Conservation (phyloP, 1,140 invertebrate species). For the Zaprionus tsacasi region DNA sequence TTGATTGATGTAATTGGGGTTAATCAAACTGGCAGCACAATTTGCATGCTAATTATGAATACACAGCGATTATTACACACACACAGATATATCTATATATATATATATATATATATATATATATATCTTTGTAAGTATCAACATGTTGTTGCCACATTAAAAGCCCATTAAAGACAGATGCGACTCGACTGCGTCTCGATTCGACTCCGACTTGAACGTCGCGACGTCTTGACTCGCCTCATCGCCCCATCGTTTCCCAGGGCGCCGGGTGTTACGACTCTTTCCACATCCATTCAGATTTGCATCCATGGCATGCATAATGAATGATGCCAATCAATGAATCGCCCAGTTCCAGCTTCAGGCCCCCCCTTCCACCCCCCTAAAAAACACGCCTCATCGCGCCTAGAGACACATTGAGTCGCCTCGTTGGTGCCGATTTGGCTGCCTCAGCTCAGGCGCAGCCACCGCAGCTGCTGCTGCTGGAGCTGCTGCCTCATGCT, state of each 20-base stretch:
- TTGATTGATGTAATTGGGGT: conserved; percentile 66
- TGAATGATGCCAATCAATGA: conserved; percentile 69
- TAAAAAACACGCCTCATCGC: conserved; percentile 17
- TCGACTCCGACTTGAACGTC: neutral
- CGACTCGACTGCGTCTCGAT: conserved; percentile 5
- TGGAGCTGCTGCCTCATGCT: conserved; percentile 11
- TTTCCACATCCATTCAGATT: conserved; percentile 64
- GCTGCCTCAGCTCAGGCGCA: conserved; percentile 5
- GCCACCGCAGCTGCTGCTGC: conserved; percentile 12
- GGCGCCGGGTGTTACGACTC: neutral
- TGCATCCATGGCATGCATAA: conserved; percentile 58
- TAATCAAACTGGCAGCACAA: conserved; percentile 67
- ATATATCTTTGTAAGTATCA: neutral
- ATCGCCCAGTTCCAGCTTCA: conserved; percentile 24
- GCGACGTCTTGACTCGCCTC: neutral
- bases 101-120: conserved; percentile 17
- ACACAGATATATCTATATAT: conserved; percentile 9
- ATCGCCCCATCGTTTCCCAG: conserved; percentile 10
- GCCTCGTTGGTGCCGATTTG: conserved; percentile 15
- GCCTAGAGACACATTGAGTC: neutral
- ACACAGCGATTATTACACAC: conserved; percentile 29
- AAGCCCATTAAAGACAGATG: conserved; percentile 40
- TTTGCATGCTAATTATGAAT: conserved; percentile 66
- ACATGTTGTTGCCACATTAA: conserved; percentile 39
- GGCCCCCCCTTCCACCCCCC: neutral